Evolutionary conservation across 2,888 invertebrate genomes (phyloP), one percentile per base, ranked within the genome.

Genomic region (Temnothorax ravouxi): DNA sequence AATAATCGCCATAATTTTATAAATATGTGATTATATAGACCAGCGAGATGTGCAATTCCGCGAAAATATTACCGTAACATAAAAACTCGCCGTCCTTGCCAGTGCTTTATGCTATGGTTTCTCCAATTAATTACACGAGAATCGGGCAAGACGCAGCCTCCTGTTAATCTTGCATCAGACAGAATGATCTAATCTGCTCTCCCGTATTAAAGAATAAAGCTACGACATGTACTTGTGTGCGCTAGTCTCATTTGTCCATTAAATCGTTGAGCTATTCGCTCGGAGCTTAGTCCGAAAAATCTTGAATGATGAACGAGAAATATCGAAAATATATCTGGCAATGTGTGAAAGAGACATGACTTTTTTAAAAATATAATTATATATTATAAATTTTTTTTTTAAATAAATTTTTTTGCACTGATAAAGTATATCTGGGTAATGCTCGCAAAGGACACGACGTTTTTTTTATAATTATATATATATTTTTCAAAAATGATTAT

Each of bases 1-100:
- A 29, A 62, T 86, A 82, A 89, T 89, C 54, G n/a, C 21, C 13
- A 80, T 84, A 83, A 86, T 89, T 88, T 59, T 50, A 80, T 29
- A 80, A 69, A 62, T 38, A 34, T 18, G 54, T 56, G 54, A 89
- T 89, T 89, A 82, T n/a, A n/a, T n/a, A 75, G 83, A n/a, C 34
- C 6, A 0, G 21, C 13, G 11, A 9, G 8, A 54, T 29, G 59
- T 34, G 25, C 21, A 76, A 61, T 87, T 82, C 71, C 34, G 41
- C 21, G 77, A 41, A 34, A 54, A 52, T 75, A 15, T 3, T 75
- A 13, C 2, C 0, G 21, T 25, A 38, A 67, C 59, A 87, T 61
- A 88, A 87, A 80, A 90, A 86, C 84, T 52, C 2, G 76, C 13
- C 84, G 86, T 84, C 85, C 90, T 89, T 88, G 88, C 61, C 41